Base-by-base conservation (phyloP, 1,140 invertebrate species). In the Tetragnatha versicolor region DNA sequence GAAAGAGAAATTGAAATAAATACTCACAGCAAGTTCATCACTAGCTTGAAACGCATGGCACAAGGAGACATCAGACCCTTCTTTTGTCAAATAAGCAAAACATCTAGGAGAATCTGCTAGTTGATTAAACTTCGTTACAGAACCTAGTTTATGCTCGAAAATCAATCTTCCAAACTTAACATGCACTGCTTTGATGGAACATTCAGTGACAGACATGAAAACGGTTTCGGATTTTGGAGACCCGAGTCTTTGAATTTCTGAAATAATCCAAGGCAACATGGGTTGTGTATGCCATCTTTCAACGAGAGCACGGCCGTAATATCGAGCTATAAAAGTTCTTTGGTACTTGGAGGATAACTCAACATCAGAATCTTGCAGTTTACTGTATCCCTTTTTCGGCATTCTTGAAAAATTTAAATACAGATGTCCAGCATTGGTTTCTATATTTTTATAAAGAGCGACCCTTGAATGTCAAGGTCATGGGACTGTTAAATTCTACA, bases 261-360 rank as follows among this genome's bases (percentile, higher is more conserved):
- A 49, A 29, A 79, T 69, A 20, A 79, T 79, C 76, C 76, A 79
- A n/a, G 76, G 65, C 42, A 79, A 39, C 76, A 79, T 79, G 10
- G 76, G 76, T 37, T 79, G 76, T 22, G 76, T 79, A 61, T 79
- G 76, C 76, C 76, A 79, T 79, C 76, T 49, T 79, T 79, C 76
- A 2, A 79, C 76, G n/a, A 79, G 31, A 69, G 76, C 65, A 29
- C 76, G 63, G 10, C 76, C 76, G 25, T 79, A 79, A 69, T 79
- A 79, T 47, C 65, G 39, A 12, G 76, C 63, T 31, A 79, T 79
- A 35, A 79, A 79, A 10, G 76, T 79, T 60, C 65, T 68, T 29
- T 79, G 76, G 29, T 79, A 79, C n/a, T 79, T 79, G 14, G 76
- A 58, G 7, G 76, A 77, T 17, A 53, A 27, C 39, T 77, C 73